Evolutionary conservation across 2,113 vertebrate species (phyloP).

Genomic region (Acanthochromis polyacanthus): DNA sequence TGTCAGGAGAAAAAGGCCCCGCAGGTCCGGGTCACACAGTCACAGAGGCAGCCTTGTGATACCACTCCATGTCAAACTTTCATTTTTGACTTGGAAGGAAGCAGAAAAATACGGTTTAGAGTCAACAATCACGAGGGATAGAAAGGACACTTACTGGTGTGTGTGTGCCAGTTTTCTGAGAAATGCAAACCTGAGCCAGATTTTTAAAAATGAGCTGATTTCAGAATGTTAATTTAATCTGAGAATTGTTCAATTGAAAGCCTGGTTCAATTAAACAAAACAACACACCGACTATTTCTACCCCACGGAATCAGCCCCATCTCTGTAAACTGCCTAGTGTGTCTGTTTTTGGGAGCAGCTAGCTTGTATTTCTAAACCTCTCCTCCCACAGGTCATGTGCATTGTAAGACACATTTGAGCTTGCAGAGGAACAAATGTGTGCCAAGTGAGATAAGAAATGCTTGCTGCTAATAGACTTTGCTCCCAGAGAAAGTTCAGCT

Average conservation of each 20-base stretch:
- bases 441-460: slow-evolving; percentile 74
- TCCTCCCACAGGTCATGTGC: slow-evolving; percentile 50
- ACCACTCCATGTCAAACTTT: slow-evolving; percentile 27
- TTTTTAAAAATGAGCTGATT: neutral
- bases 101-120: neutral
- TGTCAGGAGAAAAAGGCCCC: slow-evolving; percentile 70
- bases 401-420: slow-evolving; percentile 69
- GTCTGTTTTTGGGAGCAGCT: slow-evolving; percentile 45
- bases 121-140: neutral
- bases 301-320: slow-evolving; percentile 5
- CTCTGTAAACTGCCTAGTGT: neutral
- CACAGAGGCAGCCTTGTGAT: slow-evolving; percentile 29
- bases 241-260: neutral
- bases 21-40: slow-evolving; percentile 56
- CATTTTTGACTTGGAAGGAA: slow-evolving; percentile 25
- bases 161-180: neutral
- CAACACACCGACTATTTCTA: neutral
- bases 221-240: slow-evolving; percentile 4
- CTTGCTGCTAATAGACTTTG: slow-evolving; percentile 70
- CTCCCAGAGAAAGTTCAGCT: slow-evolving; percentile 71
- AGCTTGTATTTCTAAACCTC: slow-evolving; percentile 33
- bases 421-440: slow-evolving; percentile 71
- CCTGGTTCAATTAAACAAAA: slow-evolving; percentile 6
- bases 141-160: neutral
- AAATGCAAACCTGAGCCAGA: neutral